These are phyloP conservation scores for Enteromius viviparus DNA, from an alignment of 2,797 vertebrate genomes.

Conservation along the genomic window DNA sequence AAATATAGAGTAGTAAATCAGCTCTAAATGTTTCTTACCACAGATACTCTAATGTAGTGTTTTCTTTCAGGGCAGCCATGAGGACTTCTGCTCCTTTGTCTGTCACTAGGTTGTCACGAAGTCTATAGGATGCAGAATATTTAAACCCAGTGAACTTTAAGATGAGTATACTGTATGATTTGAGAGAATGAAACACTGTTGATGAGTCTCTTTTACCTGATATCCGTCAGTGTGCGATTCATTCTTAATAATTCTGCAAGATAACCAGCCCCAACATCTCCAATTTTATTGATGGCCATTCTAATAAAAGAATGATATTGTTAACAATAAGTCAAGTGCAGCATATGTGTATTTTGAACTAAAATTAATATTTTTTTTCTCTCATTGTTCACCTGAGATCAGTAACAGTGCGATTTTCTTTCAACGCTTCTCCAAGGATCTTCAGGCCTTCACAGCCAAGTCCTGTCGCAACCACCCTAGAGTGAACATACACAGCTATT, in stretches of 20 bases:
- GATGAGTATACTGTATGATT: not conserved
- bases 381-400: conserved; percentile 61
- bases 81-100: conserved; percentile 64
- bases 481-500: conserved; percentile 22
- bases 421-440: conserved; percentile 60
- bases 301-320: conserved; percentile 39
- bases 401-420: conserved; percentile 61
- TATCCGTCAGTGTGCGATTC: conserved; percentile 62
- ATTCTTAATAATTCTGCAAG: conserved; percentile 63
- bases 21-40: conserved; percentile 53
- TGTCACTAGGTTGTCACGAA: conserved; percentile 66
- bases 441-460: conserved; percentile 62
- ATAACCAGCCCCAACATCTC: conserved; percentile 59
- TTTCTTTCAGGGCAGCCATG: conserved; percentile 60
- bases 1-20: not conserved
- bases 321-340: not conserved
- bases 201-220: conserved; percentile 57
- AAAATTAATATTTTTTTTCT: not conserved
- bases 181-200: not conserved
- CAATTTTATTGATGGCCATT: conserved; percentile 68
- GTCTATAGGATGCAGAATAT: conserved; percentile 49
- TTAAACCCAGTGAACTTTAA: not conserved
- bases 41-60: conserved; percentile 62
- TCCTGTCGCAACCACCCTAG: conserved; percentile 61
- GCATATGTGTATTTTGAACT: not conserved